Evolutionary conservation across 2,888 invertebrate genomes (phyloP).

Genomic region (Agrotis puta): DNA sequence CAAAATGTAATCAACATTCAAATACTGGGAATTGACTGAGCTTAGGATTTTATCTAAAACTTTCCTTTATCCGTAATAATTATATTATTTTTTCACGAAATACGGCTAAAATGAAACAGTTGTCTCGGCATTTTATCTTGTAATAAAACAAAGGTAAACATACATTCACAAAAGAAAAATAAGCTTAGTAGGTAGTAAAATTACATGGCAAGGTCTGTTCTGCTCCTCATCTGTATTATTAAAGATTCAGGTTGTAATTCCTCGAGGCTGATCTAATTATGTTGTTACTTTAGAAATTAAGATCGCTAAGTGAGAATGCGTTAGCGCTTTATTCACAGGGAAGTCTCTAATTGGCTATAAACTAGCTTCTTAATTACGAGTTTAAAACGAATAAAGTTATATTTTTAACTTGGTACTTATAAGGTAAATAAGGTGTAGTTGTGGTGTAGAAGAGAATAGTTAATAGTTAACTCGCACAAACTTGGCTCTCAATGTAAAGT

Average conservation of each 20-base stretch:
- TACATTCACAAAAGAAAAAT: not conserved
- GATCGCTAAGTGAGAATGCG: constrained; percentile 16
- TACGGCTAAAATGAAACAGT: constrained; percentile 7
- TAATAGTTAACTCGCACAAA: constrained; percentile 23
- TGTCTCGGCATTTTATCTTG: constrained; percentile 14
- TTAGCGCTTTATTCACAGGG: constrained; percentile 7
- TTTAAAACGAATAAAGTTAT: not conserved
- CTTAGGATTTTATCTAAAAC: constrained; percentile 1
- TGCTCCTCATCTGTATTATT: not conserved
- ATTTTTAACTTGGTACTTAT: not conserved
- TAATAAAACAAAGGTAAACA: constrained; percentile 2
- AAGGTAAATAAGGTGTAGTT: not conserved
- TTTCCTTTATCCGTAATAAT: constrained; percentile 15
- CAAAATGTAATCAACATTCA: constrained; percentile 11
- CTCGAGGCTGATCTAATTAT: constrained; percentile 9
- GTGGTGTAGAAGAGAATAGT: constrained; percentile 16
- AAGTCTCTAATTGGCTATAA: not conserved
- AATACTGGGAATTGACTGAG: not conserved
- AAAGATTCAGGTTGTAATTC: constrained; percentile 2
- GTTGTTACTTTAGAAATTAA: not conserved
- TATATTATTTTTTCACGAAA: constrained; percentile 16
- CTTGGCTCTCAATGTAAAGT: constrained; percentile 37
- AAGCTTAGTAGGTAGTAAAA: not conserved
- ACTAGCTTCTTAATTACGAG: not conserved
- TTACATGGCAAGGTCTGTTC: not conserved